phyloP scores from a whole-genome alignment of 2,888 invertebrate species.

The Griposia aprilina region DNA sequence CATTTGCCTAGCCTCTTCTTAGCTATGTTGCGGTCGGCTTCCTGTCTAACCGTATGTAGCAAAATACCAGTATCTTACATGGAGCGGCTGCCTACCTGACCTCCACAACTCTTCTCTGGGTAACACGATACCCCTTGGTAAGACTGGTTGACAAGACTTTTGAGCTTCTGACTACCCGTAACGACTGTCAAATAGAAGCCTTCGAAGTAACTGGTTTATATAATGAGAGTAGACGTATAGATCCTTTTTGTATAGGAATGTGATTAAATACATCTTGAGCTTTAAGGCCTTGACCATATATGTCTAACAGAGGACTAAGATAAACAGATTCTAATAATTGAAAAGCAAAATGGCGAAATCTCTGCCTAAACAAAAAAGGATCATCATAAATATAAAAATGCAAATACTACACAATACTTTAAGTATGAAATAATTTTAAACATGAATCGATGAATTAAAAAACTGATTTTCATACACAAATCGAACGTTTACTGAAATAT shows the following conservation, averaged over 20 bases:
- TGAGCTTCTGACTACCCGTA: background rate
- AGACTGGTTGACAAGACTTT: conserved; percentile 11
- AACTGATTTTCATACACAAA: conserved; percentile 33
- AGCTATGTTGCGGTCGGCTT: no score
- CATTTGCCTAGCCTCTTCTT: no score
- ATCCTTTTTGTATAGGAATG: conserved; percentile 1
- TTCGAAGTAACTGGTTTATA: background rate
- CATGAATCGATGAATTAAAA: conserved; percentile 25
- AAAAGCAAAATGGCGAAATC: background rate
- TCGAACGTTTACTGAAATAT: conserved; percentile 23
- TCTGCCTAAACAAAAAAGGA: conserved; percentile 7
- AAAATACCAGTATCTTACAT: no score
- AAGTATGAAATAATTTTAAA: conserved; percentile 7
- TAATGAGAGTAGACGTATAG: background rate
- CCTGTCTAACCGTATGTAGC: no score
- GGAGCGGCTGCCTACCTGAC: no score
- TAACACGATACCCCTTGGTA: background rate
- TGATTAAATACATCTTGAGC: background rate
- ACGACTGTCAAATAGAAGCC: background rate
- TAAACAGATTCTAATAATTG: background rate
- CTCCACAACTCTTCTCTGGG: no score
- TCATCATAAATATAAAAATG: conserved; percentile 1
- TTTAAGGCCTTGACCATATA: no score
- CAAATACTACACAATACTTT: conserved; percentile 17
- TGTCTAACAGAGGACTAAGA: background rate